Percentiles rank a stretch among this genome's conserved stretches.
Evolutionary conservation across 2,888 invertebrate species (phyloP).

Genomic region (Hydraecia micacea): DNA sequence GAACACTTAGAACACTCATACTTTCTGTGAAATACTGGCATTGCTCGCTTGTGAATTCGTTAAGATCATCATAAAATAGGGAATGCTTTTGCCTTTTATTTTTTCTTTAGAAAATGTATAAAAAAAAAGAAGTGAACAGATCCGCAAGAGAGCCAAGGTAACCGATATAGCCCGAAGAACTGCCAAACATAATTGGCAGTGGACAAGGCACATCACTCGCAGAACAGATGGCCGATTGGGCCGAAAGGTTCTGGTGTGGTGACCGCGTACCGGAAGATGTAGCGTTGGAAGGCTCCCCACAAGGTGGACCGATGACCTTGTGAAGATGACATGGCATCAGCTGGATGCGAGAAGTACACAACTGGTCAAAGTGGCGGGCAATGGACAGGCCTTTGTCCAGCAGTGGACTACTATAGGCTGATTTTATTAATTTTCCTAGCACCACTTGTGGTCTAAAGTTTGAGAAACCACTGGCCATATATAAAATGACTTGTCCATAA

Average conservation of each 20-base stretch:
- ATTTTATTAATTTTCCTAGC: neutral
- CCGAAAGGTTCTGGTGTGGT: neutral
- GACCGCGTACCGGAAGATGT: neutral
- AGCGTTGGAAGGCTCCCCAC: neutral
- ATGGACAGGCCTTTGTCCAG: neutral
- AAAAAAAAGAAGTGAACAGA: neutral
- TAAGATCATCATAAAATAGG: constrained; percentile 2
- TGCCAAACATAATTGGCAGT: neutral
- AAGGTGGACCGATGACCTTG: neutral
- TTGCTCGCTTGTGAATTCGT: constrained; percentile 16
- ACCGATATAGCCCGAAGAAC: neutral
- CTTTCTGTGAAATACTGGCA: constrained; percentile 14
- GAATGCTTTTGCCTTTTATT: neutral
- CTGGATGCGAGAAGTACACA: neutral
- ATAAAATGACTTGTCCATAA: neutral
- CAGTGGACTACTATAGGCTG: no score
- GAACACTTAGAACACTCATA: constrained; percentile 13
- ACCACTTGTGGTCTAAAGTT: neutral
- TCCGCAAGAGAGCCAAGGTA: neutral
- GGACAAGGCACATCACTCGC: neutral
- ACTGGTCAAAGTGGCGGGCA: neutral
- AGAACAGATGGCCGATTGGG: neutral
- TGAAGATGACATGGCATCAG: neutral
- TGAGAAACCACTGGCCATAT: neutral
- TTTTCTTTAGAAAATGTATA: neutral